A percentile compares a stretch with the other conserved stretches of the same genome.
phyloP scores from a whole-genome alignment of 2,113 vertebrate genomes.

The Silurus asotus region DNA sequence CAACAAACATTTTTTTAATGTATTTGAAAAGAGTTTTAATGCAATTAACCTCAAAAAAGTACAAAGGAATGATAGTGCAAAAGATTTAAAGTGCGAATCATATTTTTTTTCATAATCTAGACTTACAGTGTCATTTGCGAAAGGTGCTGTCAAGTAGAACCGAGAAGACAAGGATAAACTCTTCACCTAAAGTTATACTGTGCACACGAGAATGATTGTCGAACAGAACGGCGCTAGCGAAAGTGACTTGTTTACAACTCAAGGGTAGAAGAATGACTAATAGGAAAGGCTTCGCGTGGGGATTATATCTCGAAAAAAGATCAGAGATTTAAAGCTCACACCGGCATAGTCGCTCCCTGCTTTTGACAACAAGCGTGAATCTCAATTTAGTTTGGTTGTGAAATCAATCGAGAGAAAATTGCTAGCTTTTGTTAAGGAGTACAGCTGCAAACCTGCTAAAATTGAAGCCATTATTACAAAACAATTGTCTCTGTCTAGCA shows the following conservation, averaged over 20 bases:
- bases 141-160: constrained; percentile 25
- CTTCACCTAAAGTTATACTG: background rate
- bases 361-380: constrained; percentile 52
- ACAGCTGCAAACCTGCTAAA: constrained; percentile 23
- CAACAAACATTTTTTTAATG: constrained; percentile 19
- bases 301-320: constrained; percentile 34
- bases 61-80: constrained; percentile 40
- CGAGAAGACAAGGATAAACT: constrained; percentile 27
- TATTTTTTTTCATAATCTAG: constrained; percentile 13
- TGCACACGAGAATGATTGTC: constrained; percentile 17
- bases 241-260: constrained; percentile 26
- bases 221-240: constrained; percentile 22
- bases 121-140: constrained; percentile 17
- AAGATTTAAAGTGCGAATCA: constrained; percentile 49
- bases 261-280: constrained; percentile 4
- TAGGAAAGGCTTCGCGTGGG: constrained; percentile 9
- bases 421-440: constrained; percentile 60
- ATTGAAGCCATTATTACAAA: constrained; percentile 49
- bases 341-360: constrained; percentile 28
- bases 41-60: constrained; percentile 37
- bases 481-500: constrained; percentile 56
- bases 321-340: constrained; percentile 37
- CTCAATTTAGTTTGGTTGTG: constrained; percentile 54
- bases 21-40: constrained; percentile 44
- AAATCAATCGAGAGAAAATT: constrained; percentile 71